Evolutionary conservation across 2,888 invertebrate species (phyloP).

Genomic region (Loripinus fragilis): DNA sequence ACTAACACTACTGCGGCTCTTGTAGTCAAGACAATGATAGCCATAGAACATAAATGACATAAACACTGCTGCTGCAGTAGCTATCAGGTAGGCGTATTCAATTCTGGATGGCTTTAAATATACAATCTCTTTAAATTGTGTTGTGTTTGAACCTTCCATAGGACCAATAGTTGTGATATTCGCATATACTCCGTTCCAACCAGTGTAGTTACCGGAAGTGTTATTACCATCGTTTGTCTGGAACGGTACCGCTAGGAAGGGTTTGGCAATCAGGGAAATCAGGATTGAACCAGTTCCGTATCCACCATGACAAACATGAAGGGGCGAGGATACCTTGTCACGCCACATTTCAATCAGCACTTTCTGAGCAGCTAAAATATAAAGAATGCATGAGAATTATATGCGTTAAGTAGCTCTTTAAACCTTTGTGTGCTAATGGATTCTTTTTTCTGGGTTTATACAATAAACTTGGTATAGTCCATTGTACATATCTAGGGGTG

Average conservation of each 20-base stretch:
- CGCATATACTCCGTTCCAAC: too few relatives aligned
- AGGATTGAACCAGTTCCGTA: constrained; percentile 75
- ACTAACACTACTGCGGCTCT: too few relatives aligned
- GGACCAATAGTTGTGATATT: too few relatives aligned
- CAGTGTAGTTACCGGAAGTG: too few relatives aligned
- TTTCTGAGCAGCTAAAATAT: constrained; percentile 72
- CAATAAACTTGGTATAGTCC: too few relatives aligned
- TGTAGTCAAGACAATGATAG: constrained; percentile 37
- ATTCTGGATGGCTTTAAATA: constrained; percentile 61
- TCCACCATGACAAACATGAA: constrained; percentile 73
- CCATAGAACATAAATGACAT: constrained; percentile 59
- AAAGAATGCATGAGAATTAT: too few relatives aligned
- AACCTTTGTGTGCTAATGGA: too few relatives aligned
- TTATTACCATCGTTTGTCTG: constrained; percentile 1
- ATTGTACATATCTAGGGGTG: too few relatives aligned
- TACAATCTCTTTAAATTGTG: neutral
- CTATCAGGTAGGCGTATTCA: constrained; percentile 64
- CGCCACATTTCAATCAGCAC: constrained; percentile 71
- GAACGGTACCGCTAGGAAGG: constrained; percentile 64
- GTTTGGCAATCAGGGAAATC: constrained; percentile 68
- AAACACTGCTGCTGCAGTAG: constrained; percentile 47
- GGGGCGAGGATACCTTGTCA: constrained; percentile 67
- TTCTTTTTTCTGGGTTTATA: too few relatives aligned
- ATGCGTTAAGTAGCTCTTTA: too few relatives aligned
- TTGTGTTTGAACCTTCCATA: neutral